Evolutionary conservation across 2,113 vertebrate genomes (phyloP).

Genomic region (Monarcha castaneiventris): DNA sequence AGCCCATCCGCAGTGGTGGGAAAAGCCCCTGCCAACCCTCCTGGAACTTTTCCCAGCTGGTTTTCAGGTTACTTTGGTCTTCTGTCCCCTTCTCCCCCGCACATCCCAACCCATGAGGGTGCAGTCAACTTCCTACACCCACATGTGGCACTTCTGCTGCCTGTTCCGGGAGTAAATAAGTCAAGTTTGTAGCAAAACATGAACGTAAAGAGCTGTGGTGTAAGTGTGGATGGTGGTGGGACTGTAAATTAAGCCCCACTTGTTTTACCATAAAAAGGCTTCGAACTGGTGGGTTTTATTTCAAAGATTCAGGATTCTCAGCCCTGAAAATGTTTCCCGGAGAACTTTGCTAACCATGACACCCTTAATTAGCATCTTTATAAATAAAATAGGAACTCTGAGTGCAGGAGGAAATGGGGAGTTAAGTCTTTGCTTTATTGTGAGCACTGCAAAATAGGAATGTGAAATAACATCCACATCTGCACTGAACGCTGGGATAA

Average conservation of each 20-base stretch:
- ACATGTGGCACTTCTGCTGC: background rate
- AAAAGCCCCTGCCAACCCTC: rapidly evolving
- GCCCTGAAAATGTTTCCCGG: background rate
- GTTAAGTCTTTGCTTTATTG: background rate
- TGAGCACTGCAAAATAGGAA: background rate
- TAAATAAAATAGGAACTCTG: background rate
- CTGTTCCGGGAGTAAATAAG: background rate
- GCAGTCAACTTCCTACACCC: background rate
- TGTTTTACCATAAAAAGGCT: background rate
- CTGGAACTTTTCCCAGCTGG: background rate
- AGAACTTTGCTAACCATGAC: background rate
- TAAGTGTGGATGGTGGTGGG: background rate
- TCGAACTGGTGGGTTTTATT: background rate
- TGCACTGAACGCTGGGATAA: background rate
- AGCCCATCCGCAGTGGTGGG: too few relatives aligned
- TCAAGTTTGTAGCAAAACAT: background rate
- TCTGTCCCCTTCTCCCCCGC: rapidly evolving
- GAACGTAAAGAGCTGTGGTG: background rate
- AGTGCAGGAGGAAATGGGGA: background rate
- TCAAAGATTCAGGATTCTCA: background rate
- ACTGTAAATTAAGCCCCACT: background rate
- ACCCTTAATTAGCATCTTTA: background rate
- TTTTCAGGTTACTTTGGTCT: background rate
- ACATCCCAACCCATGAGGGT: background rate
- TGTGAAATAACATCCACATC: background rate